Evolutionary conservation across 2,113 vertebrate genomes (phyloP), one percentile per base, ranked within the genome.

Genomic region (Aleadryas rufinucha): DNA sequence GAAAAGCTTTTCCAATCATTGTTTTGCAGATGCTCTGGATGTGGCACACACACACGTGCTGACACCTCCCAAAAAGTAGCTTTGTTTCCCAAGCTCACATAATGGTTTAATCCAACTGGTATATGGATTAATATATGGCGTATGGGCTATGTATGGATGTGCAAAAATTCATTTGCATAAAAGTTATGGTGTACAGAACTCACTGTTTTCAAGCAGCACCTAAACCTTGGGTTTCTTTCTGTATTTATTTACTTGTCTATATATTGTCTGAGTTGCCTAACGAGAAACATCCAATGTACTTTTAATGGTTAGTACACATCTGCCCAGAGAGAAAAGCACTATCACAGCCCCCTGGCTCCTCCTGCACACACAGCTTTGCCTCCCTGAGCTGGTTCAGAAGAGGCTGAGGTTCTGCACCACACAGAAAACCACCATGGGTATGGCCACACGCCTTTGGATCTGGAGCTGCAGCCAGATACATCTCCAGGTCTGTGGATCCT

Each of bases 261-360:
- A 9, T 52, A n/a, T 17, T 33, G 54, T 33, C 23, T 45, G 60
- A 66, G 30, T 16, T 76, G 5, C 41, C 45, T 16, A 72, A 83
- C 0, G 0, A 41, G 37, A 31, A 72, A 45, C 1, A 28, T 49
- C 41, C 1, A 0, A 3, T 50, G 14, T 45, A 37, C 11, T 57
- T 71, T 63, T 42, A 59, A 17, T 56, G 16, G 13, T 37, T 41
- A 49, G 14, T 6, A 27, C 27, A 37, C 53, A 47, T 11, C 37
- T 80, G 21, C 20, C 35, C 82, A 50, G 41, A 68, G 28, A 89
- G 64, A 63, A 92, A 75, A 95, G 76, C 27, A 20, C 50, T 30
- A 16, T 91, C 75, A 53, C 52, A 44, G 35, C 3, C 12, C 19
- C 33, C 9, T 15, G 54, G 44, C 47, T 50, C 47, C 70, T 87